Conservation (phyloP, 2,797 vertebrate species). For the Anas acuta region DNA sequence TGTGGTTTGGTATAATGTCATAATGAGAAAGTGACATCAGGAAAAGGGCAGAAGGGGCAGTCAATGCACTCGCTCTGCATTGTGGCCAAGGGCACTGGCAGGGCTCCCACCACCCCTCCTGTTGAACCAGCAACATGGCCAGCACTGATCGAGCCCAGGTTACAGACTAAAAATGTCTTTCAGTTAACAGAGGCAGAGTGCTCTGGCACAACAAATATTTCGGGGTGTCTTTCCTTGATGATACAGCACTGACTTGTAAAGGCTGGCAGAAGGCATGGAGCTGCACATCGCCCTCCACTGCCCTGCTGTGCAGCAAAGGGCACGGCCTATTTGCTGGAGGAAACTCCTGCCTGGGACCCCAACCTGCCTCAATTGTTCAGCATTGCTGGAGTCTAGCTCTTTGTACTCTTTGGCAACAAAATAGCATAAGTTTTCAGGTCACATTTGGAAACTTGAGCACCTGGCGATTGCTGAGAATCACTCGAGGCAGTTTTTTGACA, state of each 20-base stretch:
- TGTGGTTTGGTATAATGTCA: slow-evolving; percentile 61
- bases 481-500: neutral
- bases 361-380: neutral
- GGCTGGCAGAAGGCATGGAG: neutral
- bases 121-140: neutral
- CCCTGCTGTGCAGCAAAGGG: fast-evolving
- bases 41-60: slow-evolving; percentile 49
- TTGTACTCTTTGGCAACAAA: neutral
- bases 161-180: neutral
- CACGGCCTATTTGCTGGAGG: fast-evolving
- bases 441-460: neutral
- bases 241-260: fast-evolving
- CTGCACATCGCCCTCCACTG: fast-evolving
- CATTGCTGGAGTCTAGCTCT: neutral
- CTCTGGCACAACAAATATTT: neutral
- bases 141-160: neutral
- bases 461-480: neutral
- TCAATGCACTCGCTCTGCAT: neutral
- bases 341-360: neutral
- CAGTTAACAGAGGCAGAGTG: neutral
- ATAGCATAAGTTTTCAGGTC: neutral
- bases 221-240: fast-evolving
- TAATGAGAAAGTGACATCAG: slow-evolving; percentile 67
- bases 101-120: neutral
- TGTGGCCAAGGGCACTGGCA: neutral